Conservation (phyloP, 2,113 vertebrate genomes). For the Rattus norvegicus region GRCr8 NC_086039.1:25826001-25826500, state of each 20-base stretch:
- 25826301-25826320: not conserved
- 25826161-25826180: not conserved
- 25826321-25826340: not conserved
- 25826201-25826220: not conserved
- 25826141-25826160: not conserved
- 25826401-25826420: no score
- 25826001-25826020: no score
- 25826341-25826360: not conserved
- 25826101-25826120: no score
- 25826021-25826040: not conserved
- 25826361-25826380: no score
- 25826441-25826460: no score
- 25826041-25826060: not conserved
- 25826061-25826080: not conserved
- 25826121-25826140: not conserved
- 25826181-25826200: not conserved
- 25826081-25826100: not conserved
- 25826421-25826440: no score
- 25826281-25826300: not conserved
- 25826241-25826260: not conserved
- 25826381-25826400: not conserved
- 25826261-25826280: not conserved
- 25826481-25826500: no score
- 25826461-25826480: no score
- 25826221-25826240: not conserved